Base-by-base conservation (phyloP, 2,888 invertebrate species). In the Ormyrus nitidulus region DNA sequence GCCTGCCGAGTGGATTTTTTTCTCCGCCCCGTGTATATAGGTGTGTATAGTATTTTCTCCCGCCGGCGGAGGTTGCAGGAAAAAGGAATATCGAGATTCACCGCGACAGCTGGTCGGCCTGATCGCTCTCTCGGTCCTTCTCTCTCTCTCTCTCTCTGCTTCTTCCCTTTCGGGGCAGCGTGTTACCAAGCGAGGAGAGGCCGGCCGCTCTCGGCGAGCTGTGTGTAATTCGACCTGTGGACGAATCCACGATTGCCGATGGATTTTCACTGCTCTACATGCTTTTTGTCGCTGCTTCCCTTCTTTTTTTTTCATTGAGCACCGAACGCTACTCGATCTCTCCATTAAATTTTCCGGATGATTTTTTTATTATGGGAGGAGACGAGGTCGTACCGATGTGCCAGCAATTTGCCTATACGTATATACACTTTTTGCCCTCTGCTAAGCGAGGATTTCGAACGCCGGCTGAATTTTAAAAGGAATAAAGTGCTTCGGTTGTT, bases 51-150 rank as follows among this genome's bases (percentile, higher is more conserved):
- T 2, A 19, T 11, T 58, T 44, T 10, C 9, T 9, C 1, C 56
- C 13, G 9, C 62, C 51, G 49, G 6, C 10, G 11, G 53, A 61
- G 44, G 69, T 19, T 61, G 59, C 58, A 61, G 51, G 13, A 44
- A 72, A 82, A 84, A 84, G 83, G 83, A 86, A 84, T 85, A 83
- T 83, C 79, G 83, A 85, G 85, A 86, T 86, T 86, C 85, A 84
- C 79, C 82, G 82, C 83, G 84, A 84, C 86, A 85, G 85, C 85
- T 85, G 85, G 85, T 78, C 82, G 83, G 84, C 84, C 84, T 84
- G 85, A 82, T 81, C 79, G 80, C 10, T 54, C 61, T 6, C 56
- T 49, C 73, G 46, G 11, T 10, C 68, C 6, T 4, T 58, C 44
- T 77, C 4, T 46, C 46, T 44, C 58, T 44, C 58, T 61, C 64